A percentile compares a stretch with the other conserved stretches of the same genome.
Evolutionary conservation across 2,113 vertebrate species (phyloP).

Genomic region (Cololabis saira): DNA sequence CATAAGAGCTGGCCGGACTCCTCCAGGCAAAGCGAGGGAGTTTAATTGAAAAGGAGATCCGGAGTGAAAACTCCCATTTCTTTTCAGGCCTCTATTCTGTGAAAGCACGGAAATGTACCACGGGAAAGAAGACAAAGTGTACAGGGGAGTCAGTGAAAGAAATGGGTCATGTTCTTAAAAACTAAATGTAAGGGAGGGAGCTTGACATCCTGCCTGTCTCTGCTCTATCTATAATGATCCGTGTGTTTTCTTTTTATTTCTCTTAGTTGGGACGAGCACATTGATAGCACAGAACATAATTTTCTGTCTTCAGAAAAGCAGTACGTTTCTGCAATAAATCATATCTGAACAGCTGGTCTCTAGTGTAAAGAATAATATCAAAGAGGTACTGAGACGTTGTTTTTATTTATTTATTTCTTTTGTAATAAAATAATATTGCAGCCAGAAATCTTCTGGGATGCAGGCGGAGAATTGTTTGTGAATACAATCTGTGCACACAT

Average conservation of each 20-base stretch:
- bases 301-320: conserved; percentile 26
- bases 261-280: conserved; percentile 17
- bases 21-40: conserved; percentile 50
- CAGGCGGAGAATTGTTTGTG: conserved; percentile 16
- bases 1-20: conserved; percentile 62
- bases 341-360: conserved; percentile 29
- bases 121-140: conserved; percentile 55
- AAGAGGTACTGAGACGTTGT: conserved; percentile 15
- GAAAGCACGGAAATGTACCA: conserved; percentile 63
- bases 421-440: conserved; percentile 45
- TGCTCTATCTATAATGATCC: conserved; percentile 46
- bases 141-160: conserved; percentile 59
- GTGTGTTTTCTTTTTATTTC: neutral
- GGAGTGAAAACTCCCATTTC: conserved; percentile 72
- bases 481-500: conserved; percentile 10
- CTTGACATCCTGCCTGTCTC: conserved; percentile 53
- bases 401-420: conserved; percentile 2
- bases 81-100: conserved; percentile 64
- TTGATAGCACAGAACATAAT: conserved; percentile 7
- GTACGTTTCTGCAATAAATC: conserved; percentile 28
- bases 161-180: conserved; percentile 74
- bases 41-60: conserved; percentile 77
- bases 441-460: conserved; percentile 25
- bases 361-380: conserved; percentile 42
- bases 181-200: conserved; percentile 49